Conservation (phyloP, 2,888 invertebrate species). For the Apotomis capreana region DNA sequence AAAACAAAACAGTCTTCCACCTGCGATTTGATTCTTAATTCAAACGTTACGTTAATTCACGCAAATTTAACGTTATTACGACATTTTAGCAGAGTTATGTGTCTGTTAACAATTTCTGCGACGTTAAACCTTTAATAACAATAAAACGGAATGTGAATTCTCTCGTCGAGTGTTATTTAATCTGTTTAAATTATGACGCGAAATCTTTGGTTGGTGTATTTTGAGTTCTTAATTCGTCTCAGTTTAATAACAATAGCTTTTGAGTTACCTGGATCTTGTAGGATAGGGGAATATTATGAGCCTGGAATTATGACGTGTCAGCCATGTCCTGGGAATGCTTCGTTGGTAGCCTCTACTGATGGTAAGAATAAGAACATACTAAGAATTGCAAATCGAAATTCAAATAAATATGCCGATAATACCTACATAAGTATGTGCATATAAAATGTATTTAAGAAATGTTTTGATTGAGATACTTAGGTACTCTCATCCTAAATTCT, state of each 20-base stretch:
- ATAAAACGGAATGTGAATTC: conserved; percentile 24
- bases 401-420: background rate
- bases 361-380: conserved; percentile 56
- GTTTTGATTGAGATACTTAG: too few species aligned
- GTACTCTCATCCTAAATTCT: too few species aligned
- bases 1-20: conserved; percentile 38
- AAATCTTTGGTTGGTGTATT: conserved; percentile 2
- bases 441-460: too few species aligned
- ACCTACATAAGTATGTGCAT: too few species aligned
- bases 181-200: conserved; percentile 22
- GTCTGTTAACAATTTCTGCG: conserved; percentile 35
- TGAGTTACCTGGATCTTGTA: conserved; percentile 59
- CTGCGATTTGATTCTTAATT: conserved; percentile 37
- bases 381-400: background rate
- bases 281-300: conserved; percentile 64
- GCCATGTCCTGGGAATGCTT: conserved; percentile 64
- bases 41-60: conserved; percentile 13
- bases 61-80: conserved; percentile 31
- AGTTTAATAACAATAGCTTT: conserved; percentile 46
- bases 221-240: conserved; percentile 18
- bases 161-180: conserved; percentile 24
- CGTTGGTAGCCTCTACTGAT: conserved; percentile 64
- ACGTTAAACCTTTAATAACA: conserved; percentile 30
- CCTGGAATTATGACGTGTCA: conserved; percentile 62
- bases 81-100: conserved; percentile 20